These are phyloP conservation scores for Perca schrenkii DNA, from an alignment of 2,113 vertebrate genomes.

Conservation along the genomic window DNA sequence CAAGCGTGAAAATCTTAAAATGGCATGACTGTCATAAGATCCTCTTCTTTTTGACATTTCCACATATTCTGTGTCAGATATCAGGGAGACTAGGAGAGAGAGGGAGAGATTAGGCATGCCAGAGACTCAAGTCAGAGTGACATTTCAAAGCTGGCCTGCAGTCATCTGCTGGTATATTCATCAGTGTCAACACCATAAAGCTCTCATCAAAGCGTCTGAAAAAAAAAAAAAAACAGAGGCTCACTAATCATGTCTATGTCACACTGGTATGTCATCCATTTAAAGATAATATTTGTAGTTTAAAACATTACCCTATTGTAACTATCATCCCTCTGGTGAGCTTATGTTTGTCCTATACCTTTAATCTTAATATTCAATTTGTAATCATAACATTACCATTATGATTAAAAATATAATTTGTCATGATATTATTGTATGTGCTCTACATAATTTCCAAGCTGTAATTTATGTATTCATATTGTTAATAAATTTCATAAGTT, in stretches of 20 bases:
- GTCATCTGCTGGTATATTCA: constrained; percentile 74
- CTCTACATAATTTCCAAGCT: neutral
- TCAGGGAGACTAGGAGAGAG: constrained; percentile 22
- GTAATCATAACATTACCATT: neutral
- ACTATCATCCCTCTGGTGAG: neutral
- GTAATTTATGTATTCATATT: neutral
- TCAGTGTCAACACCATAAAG: constrained; percentile 78
- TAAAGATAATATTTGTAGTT: constrained; percentile 12
- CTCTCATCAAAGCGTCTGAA: constrained; percentile 58
- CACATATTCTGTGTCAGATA: constrained; percentile 48
- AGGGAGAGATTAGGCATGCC: constrained; percentile 53
- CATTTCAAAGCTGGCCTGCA: constrained; percentile 79
- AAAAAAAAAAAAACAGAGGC: constrained; percentile 40
- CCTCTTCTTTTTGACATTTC: constrained; percentile 68
- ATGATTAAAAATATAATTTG: neutral
- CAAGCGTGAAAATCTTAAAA: constrained; percentile 39
- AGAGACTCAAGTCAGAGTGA: constrained; percentile 75
- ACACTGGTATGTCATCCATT: constrained; percentile 51
- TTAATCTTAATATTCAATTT: neutral
- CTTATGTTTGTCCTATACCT: neutral
- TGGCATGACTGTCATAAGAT: constrained; percentile 41
- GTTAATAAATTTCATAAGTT: neutral
- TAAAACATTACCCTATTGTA: constrained; percentile 20
- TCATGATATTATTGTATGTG: neutral
- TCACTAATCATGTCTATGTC: constrained; percentile 74